These are phyloP conservation scores for Brachyistius frenatus DNA, from an alignment of 2,113 vertebrate species.

Conservation along the genomic window DNA sequence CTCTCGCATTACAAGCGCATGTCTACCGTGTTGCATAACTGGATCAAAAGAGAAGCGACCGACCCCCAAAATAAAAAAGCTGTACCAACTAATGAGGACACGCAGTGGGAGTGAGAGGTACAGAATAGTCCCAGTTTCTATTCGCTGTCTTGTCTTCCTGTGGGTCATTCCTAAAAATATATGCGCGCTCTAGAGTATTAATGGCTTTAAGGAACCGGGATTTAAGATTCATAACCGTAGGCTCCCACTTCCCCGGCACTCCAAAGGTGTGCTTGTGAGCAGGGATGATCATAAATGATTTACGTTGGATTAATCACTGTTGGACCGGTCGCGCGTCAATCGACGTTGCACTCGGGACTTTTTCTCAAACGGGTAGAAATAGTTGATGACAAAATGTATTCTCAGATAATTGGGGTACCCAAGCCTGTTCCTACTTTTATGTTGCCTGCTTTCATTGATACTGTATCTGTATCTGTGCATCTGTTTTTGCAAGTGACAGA, in stretches of 20 bases:
- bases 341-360: too few relatives aligned
- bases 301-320: constrained; percentile 9
- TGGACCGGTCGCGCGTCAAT: neutral
- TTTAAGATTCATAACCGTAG: constrained; percentile 18
- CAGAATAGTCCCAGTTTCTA: constrained; percentile 81
- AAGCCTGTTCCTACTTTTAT: neutral
- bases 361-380: too few relatives aligned
- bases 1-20: constrained; percentile 74
- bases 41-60: constrained; percentile 74
- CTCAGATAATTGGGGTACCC: neutral
- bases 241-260: neutral
- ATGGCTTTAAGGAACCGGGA: constrained; percentile 41
- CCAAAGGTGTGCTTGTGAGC: constrained; percentile 1
- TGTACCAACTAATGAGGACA: constrained; percentile 78
- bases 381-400: too few relatives aligned
- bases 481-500: too few relatives aligned
- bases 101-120: constrained; percentile 67
- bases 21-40: constrained; percentile 77
- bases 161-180: constrained; percentile 76
- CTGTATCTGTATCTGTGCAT: too few relatives aligned
- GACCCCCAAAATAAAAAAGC: constrained; percentile 73
- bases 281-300: constrained; percentile 26
- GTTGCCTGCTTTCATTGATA: too few relatives aligned
- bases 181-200: constrained; percentile 42
- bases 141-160: constrained; percentile 67